Evolutionary conservation across 2,888 invertebrate genomes (phyloP).

Genomic region (Megaustenia siamemsis): DNA sequence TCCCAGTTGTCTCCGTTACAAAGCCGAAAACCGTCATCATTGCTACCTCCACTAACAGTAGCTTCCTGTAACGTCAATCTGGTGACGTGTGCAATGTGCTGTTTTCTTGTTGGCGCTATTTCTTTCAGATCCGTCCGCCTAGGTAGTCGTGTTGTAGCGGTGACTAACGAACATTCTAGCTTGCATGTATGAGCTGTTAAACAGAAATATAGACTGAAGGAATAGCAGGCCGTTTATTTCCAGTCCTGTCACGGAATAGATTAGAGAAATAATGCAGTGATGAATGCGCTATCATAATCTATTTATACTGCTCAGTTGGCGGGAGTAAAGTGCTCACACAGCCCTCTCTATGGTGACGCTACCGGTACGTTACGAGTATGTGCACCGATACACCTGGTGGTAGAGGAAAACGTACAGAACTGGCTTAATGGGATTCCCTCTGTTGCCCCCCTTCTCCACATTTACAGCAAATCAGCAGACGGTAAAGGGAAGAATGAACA

Average conservation of each 20-base stretch:
- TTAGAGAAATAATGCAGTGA: background rate
- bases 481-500: background rate
- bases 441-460: background rate
- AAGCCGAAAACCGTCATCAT: no score
- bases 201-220: background rate
- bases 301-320: background rate
- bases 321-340: background rate
- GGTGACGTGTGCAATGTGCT: no score
- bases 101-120: no score
- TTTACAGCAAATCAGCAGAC: background rate
- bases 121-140: no score
- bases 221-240: background rate
- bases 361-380: background rate
- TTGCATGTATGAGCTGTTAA: background rate
- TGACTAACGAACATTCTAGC: no score
- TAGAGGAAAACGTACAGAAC: background rate
- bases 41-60: no score
- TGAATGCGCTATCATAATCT: slow-evolving; percentile 26
- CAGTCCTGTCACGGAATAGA: slow-evolving; percentile 11
- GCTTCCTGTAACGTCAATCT: no score
- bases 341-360: background rate
- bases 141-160: no score
- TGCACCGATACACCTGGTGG: background rate
- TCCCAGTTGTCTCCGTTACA: no score
- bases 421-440: background rate